These are phyloP conservation scores for Microtus ochrogaster DNA, from an alignment of 2,113 vertebrate genomes.

Conservation along the genomic window DNA sequence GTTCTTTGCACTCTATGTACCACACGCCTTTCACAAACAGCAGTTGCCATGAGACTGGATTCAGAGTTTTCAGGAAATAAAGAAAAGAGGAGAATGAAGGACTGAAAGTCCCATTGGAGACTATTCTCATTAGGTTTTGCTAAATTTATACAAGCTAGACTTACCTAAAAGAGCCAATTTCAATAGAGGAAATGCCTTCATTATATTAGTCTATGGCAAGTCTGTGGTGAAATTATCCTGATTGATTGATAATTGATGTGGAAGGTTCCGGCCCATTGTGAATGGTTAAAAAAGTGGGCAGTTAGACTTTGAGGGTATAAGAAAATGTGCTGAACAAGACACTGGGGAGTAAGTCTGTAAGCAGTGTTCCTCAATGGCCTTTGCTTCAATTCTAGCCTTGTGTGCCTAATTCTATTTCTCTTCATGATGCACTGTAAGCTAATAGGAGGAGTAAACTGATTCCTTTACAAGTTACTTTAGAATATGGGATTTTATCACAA, in stretches of 20 bases:
- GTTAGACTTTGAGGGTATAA: neutral
- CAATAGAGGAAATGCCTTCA: neutral
- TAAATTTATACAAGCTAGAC: neutral
- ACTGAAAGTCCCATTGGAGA: neutral
- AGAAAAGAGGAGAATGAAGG: neutral
- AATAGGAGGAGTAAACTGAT: fast-evolving
- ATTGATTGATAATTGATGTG: too few species aligned
- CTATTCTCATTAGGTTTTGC: neutral
- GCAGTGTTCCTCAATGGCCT: neutral
- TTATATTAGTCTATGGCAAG: neutral
- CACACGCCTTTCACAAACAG: neutral
- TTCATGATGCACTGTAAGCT: neutral
- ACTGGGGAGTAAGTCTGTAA: neutral
- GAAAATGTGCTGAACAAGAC: neutral
- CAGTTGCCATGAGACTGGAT: neutral
- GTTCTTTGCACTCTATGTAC: neutral
- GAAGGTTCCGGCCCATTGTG: neutral
- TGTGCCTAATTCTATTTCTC: neutral
- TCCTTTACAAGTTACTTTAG: neutral
- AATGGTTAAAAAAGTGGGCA: neutral
- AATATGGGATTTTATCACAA: neutral
- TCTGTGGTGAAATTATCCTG: neutral
- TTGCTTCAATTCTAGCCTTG: neutral
- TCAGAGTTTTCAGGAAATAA: neutral
- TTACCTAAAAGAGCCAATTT: neutral